Evolutionary conservation across 2,113 vertebrate species (phyloP), one percentile per base, ranked within the genome.

Genomic region (Pelusios castaneus): DNA sequence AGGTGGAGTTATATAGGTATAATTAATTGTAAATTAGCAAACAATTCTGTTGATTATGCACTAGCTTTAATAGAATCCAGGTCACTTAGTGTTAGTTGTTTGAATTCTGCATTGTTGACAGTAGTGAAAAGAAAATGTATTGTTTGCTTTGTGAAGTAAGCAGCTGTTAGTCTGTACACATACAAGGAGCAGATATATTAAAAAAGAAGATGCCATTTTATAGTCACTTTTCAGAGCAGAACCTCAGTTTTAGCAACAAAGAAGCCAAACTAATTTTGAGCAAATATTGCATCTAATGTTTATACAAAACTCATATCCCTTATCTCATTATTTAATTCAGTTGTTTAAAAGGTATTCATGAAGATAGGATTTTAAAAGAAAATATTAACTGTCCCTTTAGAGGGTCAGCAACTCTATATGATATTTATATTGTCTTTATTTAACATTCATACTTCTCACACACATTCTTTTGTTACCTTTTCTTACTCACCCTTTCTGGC

Each of bases 371-470:
- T 25, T 43, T 38, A 5, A 93, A 95, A 96, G 91, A 95, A 92
- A 95, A 95, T 97, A 97, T 88, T 92, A 92, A 84, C 88, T 63
- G 75, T 73, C 87, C 91, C 70, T 92, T 95, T 73, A 41, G 21
- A 60, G 5, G 6, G 94, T 92, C 84, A 96, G 93, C 79, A 52
- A 17, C 16, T 16, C 13, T 94, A 95, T 91, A 86, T 85, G 88
- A 79, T 70, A 83, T 79, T 87, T 87, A 80, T 85, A 80, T 95
- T 94, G 95, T 93, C 82, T 38, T 12, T 92, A 95, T 96, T 95
- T 96, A 91, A 67, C 94, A 94, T 97, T 93, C 93, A 94, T 86
- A 96, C 90, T 92, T 92, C 89, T 93, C 91, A 75, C 22, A 92
- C 70, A 94, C 51, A 38, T 92, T 94, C 89, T 80, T 84, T 89